Evolutionary conservation across 2,888 invertebrate species (phyloP), one percentile per base, ranked within the genome.

Genomic region (Lasioglossum lativentre): DNA sequence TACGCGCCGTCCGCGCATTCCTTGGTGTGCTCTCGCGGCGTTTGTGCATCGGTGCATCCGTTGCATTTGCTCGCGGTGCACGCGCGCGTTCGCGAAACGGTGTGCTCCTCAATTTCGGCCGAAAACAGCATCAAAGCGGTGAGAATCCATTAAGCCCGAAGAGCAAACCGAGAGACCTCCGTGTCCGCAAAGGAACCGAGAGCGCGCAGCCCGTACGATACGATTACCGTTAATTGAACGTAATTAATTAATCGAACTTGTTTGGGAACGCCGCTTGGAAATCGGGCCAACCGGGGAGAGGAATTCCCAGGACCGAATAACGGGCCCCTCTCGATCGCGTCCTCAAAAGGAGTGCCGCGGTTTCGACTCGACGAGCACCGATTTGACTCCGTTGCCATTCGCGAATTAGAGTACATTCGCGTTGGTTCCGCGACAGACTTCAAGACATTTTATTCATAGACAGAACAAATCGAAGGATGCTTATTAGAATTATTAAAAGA

Each of bases 231-330:
- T 73, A 78, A 73, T 82, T 56, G 56, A 45, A 38, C 42, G 56
- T 74, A 45, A 82, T 74, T 68, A 73, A 82, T 79, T 56, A 79
- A 47, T 56, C 27, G 42, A 27, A 68, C 42, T 52, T 73, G 42
- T 66, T 68, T 34, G 66, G 34, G 14, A 78, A 68, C 8, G 16
- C 12, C 3, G 40, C 23, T 27, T 12, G 45, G 14, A 78, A 80
- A 81, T 81, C 40, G 72, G 30, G 40, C 38, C 81, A 68, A 73
- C 45, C 66, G n/a, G n/a, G 16, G 8, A 70, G 40, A 23, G 52
- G 70, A 70, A 56, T 80, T 80, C 19, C 70, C 68, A 70, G 75
- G 40, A 42, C 16, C 80, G 78, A 73, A 52, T 78, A 78, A 82
- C 78, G 66, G 59, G 63, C n/a, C 30, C 23, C 34, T 34, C 23